These are phyloP conservation scores for Cheilosia vernalis DNA, from an alignment of 2,888 invertebrate genomes.

Conservation along the genomic window DNA sequence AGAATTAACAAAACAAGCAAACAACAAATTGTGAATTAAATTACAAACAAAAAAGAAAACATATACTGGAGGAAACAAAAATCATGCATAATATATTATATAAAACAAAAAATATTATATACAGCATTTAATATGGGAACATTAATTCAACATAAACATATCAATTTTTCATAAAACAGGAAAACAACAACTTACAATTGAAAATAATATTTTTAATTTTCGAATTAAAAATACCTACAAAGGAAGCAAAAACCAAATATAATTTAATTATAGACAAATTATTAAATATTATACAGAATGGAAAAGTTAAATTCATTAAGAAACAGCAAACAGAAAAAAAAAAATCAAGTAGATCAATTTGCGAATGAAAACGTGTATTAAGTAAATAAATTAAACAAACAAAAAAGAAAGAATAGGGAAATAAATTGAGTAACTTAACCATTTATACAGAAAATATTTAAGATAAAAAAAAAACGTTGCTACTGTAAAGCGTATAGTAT, in stretches of 20 bases:
- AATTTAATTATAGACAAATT: constrained; percentile 70
- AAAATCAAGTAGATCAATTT: constrained; percentile 68
- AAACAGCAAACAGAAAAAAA: constrained; percentile 50
- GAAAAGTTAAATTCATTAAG: constrained; percentile 18
- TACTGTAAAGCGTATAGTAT: constrained; percentile 41
- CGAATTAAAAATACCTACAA: constrained; percentile 41
- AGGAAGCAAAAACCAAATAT: constrained; percentile 73
- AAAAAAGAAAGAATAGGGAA: constrained; percentile 51
- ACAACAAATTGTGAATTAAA: constrained; percentile 49
- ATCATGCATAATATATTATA: constrained; percentile 41
- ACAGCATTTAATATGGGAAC: constrained; percentile 73
- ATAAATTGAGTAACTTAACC: constrained; percentile 64
- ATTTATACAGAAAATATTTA: constrained; percentile 52
- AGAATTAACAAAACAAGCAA: constrained; percentile 33
- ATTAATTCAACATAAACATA: constrained; percentile 72
- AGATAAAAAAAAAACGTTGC: constrained; percentile 28
- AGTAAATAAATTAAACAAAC: constrained; percentile 52
- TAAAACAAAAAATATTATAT: constrained; percentile 42
- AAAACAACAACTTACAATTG: constrained; percentile 59
- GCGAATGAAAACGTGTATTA: constrained; percentile 71
- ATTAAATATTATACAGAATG: constrained; percentile 59
- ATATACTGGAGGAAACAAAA: constrained; percentile 45
- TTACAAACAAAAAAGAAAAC: constrained; percentile 7
- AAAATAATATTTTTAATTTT: constrained; percentile 54
- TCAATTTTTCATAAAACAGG: constrained; percentile 72